Conservation (phyloP, 2,113 vertebrate genomes). For the Lycaon pictus region DNA sequence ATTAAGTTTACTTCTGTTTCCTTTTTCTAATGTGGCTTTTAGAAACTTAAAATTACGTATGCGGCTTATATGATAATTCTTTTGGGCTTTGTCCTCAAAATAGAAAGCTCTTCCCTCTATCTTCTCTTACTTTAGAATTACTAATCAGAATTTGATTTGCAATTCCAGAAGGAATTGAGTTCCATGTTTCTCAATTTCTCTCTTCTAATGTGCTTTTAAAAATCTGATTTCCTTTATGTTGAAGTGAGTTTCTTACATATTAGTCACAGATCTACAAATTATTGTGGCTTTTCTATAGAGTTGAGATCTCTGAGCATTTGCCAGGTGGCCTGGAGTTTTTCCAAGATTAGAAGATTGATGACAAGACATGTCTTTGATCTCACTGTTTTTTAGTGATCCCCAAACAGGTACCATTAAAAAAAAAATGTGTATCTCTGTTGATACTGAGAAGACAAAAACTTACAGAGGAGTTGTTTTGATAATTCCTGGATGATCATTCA, state of each 20-base stretch:
- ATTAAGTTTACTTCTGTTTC: background rate
- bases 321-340: background rate
- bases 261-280: constrained; percentile 23
- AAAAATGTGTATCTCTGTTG: background rate
- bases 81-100: background rate
- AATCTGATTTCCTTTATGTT: constrained; percentile 38
- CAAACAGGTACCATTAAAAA: background rate
- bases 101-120: background rate
- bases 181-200: constrained; percentile 26
- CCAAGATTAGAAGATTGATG: background rate
- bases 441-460: background rate
- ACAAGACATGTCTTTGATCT: background rate
- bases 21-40: background rate
- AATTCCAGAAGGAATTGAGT: constrained; percentile 13
- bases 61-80: background rate
- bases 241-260: background rate
- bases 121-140: constrained; percentile 47
- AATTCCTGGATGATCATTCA: background rate
- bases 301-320: background rate
- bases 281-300: background rate
- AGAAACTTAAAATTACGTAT: background rate
- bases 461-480: background rate
- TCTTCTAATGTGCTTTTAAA: constrained; percentile 45
- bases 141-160: constrained; percentile 28
- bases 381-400: constrained; percentile 18